Conservation (phyloP, 2,113 vertebrate genomes). For the Sylvia atricapilla region DNA sequence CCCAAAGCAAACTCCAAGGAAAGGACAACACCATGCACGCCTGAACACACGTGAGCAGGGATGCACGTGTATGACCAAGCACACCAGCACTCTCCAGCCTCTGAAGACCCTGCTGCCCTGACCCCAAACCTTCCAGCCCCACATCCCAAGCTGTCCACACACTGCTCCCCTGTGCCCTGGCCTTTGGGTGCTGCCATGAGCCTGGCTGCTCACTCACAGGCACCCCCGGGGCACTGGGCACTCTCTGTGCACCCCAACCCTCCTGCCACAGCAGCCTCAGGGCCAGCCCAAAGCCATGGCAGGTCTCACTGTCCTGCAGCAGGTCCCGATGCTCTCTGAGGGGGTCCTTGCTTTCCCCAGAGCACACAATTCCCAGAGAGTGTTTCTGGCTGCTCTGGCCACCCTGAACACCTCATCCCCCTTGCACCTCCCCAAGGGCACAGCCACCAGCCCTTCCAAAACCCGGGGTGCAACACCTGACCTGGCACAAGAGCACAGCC, state of each 20-base stretch:
- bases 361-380: not conserved
- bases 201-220: not conserved
- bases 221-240: not conserved
- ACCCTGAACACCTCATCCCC: not conserved
- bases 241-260: not conserved
- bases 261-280: not conserved
- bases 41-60: not conserved
- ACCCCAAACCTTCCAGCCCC: not conserved
- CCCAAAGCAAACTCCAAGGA: not conserved
- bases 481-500: not conserved
- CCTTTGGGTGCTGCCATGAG: not conserved
- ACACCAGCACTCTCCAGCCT: rapidly evolving
- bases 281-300: constrained; percentile 5
- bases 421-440: not conserved
- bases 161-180: rapidly evolving
- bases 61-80: rapidly evolving
- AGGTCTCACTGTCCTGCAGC: not conserved
- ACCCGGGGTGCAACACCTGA: not conserved
- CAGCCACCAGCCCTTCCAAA: not conserved
- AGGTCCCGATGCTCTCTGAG: rapidly evolving
- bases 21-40: rapidly evolving
- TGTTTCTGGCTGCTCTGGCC: not conserved
- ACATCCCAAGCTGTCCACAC: not conserved
- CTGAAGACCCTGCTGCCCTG: not conserved
- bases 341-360: not conserved